These are phyloP conservation scores for Agrotis clavis DNA, from an alignment of 2,888 invertebrate species.

Conservation along the genomic window DNA sequence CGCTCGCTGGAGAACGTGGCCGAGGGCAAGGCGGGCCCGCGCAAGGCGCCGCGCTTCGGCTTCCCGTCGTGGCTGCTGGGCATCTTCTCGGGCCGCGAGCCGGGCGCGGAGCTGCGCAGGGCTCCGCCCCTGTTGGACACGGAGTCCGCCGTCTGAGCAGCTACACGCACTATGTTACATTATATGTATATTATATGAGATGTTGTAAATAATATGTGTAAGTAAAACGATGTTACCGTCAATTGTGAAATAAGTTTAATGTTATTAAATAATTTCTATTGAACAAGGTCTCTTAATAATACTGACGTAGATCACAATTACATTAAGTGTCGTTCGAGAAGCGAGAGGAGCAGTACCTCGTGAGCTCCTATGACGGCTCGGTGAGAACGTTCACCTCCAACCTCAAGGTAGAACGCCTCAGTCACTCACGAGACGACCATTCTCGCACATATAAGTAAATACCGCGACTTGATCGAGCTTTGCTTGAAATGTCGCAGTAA, in stretches of 20 bases:
- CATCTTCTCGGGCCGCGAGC: slow-evolving; percentile 92
- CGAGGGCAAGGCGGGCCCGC: slow-evolving; percentile 77
- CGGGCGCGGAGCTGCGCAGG: slow-evolving; percentile 91
- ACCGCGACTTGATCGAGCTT: slow-evolving; percentile 51
- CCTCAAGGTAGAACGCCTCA: slow-evolving; percentile 35
- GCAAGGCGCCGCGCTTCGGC: slow-evolving; percentile 93
- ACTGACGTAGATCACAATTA: slow-evolving; percentile 89
- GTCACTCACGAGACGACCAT: slow-evolving; percentile 24
- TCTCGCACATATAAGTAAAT: slow-evolving; percentile 29
- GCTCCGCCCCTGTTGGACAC: slow-evolving; percentile 87
- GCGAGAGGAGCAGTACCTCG: slow-evolving; percentile 40
- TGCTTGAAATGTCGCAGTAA: slow-evolving; percentile 53
- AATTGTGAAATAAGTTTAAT: slow-evolving; percentile 91
- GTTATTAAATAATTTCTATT: slow-evolving; percentile 91
- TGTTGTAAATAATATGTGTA: slow-evolving; percentile 90
- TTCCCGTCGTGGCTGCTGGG: slow-evolving; percentile 94
- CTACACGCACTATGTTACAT: slow-evolving; percentile 53
- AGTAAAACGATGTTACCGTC: slow-evolving; percentile 91
- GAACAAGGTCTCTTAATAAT: slow-evolving; percentile 88
- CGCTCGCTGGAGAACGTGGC: slow-evolving; percentile 94
- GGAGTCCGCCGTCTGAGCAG: slow-evolving; percentile 87
- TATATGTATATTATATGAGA: slow-evolving; percentile 82
- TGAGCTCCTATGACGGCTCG: slow-evolving; percentile 6
- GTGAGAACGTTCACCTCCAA: slow-evolving; percentile 26
- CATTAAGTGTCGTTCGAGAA: slow-evolving; percentile 58